Percentiles rank a stretch among this genome's conserved stretches.
These are phyloP conservation scores for Chaetorhynchus papuensis DNA, from an alignment of 2,113 vertebrate genomes.

Conservation along the genomic window DNA sequence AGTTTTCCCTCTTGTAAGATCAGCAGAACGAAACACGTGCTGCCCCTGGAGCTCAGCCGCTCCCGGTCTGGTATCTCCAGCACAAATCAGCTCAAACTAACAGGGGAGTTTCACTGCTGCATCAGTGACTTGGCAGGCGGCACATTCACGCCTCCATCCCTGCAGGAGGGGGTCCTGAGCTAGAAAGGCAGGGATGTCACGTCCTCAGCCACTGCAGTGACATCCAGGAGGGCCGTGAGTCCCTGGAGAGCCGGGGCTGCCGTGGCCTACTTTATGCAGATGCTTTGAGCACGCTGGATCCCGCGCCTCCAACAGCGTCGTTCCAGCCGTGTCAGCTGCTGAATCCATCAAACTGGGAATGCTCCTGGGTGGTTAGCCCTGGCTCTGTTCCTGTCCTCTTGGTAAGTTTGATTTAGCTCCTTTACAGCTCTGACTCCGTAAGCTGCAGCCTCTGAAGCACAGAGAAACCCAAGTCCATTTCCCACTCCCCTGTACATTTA, in stretches of 20 bases:
- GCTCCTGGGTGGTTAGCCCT: not conserved
- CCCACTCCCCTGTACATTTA: not conserved
- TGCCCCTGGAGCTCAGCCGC: not conserved
- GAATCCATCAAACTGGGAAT: not conserved
- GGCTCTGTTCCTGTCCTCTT: not conserved
- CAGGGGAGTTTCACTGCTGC: not conserved
- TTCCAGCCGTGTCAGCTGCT: not conserved
- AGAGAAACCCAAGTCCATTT: not conserved
- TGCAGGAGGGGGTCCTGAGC: not conserved
- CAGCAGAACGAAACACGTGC: not conserved
- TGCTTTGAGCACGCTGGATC: not conserved
- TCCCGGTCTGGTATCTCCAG: not conserved
- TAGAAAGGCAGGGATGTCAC: not conserved
- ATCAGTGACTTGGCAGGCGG: not conserved
- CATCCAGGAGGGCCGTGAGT: not conserved
- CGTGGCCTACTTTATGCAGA: not conserved
- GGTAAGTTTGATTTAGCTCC: not conserved
- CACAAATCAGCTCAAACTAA: not conserved
- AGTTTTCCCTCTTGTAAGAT: not conserved
- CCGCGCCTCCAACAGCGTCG: fast-evolving
- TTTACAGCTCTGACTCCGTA: not conserved
- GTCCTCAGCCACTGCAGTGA: not conserved
- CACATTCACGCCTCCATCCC: not conserved
- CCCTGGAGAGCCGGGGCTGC: not conserved
- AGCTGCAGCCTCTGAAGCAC: not conserved